Evolutionary conservation across 92 coral and sea anemone genomes (phyloP), one percentile per base, ranked within the genome.

Genomic region (Porites cylindrica): DNA sequence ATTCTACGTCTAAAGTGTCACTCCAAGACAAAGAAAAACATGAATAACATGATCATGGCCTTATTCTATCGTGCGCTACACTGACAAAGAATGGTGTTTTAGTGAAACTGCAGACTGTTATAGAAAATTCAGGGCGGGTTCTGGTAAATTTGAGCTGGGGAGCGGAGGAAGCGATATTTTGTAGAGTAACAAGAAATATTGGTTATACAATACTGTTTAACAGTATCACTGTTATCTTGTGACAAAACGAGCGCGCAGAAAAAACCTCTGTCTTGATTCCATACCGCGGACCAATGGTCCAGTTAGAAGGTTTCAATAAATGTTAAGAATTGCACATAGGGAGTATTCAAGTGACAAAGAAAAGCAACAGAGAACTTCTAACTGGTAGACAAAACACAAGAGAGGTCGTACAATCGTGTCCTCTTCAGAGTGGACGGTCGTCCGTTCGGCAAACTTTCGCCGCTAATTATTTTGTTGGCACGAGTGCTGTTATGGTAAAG

Each of bases 181-280:
- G 16, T 53, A 65, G 72, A 20, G 85, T 32, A 70, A 70, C 76
- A 67, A 10, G 26, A 58, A 60, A 82, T 82, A n/a, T 72, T 14
- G 47, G 47, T 38, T 38, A 3, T 38, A 3, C 47, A 38, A 38
- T 38, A 38, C 14, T 29, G 32, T 29, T 29, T 1, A 29, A 56
- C 61, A 9, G 13, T 56, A 14, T 56, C 20, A 75, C 29, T 58
- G 14, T 26, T 50, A n/a, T 74, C 32, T 32, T 58, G 78, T 60
- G 64, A 58, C 51, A 43, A 70, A 58, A 81, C 38, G 6, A 38
- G 47, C 47, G 6, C 47, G 4, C 47, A 38, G 47, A 38, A 38
- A 56, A 10, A 56, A 56, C 13, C 61, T 54, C 51, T 52, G 56
- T 38, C 6, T 38, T 38, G 24, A 75, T 76, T 51, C 66, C 80